phyloP scores from a whole-genome alignment of 2,113 vertebrate genomes.

The Diadophis punctatus region DNA sequence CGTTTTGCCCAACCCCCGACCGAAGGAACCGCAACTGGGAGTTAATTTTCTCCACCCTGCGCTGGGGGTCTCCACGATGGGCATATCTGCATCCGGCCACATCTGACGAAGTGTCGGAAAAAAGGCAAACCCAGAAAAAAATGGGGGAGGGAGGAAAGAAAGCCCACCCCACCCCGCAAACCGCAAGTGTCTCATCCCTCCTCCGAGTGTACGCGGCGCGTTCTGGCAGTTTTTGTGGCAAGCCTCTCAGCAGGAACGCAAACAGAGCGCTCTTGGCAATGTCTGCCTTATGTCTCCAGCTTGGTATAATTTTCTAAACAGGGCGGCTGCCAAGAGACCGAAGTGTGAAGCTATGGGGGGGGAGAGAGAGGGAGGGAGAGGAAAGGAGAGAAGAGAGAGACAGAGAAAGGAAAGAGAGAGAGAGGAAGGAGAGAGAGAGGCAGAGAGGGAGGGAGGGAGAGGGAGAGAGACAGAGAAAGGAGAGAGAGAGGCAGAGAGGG shows the following conservation, averaged over 20 bases:
- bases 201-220: neutral
- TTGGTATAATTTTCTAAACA: constrained; percentile 68
- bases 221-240: constrained; percentile 29
- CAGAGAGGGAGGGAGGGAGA: no score
- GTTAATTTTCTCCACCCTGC: neutral
- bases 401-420: no score
- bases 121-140: neutral
- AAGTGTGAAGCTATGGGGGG: constrained; percentile 16
- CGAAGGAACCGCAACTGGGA: neutral
- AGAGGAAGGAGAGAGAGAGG: no score
- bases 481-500: no score
- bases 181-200: neutral
- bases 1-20: no score
- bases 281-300: constrained; percentile 74
- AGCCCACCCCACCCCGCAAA: neutral
- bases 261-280: constrained; percentile 63
- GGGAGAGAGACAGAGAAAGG: no score
- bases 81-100: no score
- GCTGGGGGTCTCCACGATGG: no score
- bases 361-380: no score
- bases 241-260: constrained; percentile 71
- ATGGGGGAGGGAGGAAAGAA: neutral
- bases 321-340: constrained; percentile 52
- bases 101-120: neutral
- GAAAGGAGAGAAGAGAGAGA: no score